Conservation (phyloP, 2,797 vertebrate species). For the Lateolabrax maculatus region DNA sequence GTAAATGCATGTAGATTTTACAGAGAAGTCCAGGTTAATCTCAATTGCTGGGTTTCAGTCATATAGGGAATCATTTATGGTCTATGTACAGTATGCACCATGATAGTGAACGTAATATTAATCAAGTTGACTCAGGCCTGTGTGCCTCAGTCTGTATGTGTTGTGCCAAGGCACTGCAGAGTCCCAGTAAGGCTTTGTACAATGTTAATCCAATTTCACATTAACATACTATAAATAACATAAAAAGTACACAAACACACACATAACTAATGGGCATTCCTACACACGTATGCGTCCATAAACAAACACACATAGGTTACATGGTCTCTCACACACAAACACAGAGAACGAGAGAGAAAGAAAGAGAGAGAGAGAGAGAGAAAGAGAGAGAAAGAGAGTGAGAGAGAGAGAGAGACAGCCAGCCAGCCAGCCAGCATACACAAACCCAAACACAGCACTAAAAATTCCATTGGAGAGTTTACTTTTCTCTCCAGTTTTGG, state of each 20-base stretch:
- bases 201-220: conserved; percentile 43
- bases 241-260: conserved; percentile 9
- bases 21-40: not conserved
- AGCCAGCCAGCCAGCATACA: too few relatives aligned
- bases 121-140: conserved; percentile 12
- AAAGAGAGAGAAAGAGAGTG: too few relatives aligned
- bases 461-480: conserved; percentile 36
- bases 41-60: not conserved
- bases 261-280: not conserved
- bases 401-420: too few relatives aligned
- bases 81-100: not conserved
- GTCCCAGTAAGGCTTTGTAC: conserved; percentile 15
- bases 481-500: conserved; percentile 37
- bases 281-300: not conserved
- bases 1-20: not conserved
- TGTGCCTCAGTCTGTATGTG: not conserved
- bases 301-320: conserved; percentile 8
- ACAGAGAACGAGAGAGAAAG: too few relatives aligned
- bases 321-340: conserved; percentile 12
- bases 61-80: not conserved
- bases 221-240: conserved; percentile 50
- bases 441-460: not conserved
- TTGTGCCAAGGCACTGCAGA: conserved; percentile 24
- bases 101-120: conserved; percentile 15
- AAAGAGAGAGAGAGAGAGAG: too few relatives aligned